phyloP scores from a whole-genome alignment of 2,113 vertebrate genomes.

The Sylvia atricapilla region DNA sequence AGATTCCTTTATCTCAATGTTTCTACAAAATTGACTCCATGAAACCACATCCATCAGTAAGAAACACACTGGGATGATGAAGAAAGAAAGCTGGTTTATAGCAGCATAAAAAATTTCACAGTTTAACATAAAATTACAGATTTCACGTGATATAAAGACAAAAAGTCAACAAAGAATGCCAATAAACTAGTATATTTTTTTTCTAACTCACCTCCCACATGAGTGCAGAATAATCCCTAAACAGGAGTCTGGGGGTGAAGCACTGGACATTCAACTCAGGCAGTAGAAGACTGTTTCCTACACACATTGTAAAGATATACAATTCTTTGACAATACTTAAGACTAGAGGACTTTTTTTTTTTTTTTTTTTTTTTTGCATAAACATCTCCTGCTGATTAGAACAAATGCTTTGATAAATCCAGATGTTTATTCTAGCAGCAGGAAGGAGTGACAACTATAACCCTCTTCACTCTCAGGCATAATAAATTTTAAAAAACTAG shows the following conservation, averaged over 20 bases:
- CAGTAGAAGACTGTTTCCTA: not conserved
- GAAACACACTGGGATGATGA: not conserved
- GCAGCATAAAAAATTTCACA: not conserved
- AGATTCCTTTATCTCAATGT: not conserved
- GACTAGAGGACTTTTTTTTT: not conserved
- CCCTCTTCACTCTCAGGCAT: not conserved
- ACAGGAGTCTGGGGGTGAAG: not conserved
- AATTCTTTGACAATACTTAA: not conserved
- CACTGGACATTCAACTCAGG: not conserved
- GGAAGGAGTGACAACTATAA: not conserved
- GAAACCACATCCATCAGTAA: not conserved
- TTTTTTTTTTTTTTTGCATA: not conserved
- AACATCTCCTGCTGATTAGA: slow-evolving; percentile 11
- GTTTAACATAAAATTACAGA: not conserved
- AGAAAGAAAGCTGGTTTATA: not conserved
- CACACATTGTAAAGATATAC: not conserved
- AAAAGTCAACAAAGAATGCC: not conserved
- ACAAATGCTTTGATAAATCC: slow-evolving; percentile 3
- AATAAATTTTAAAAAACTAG: not conserved
- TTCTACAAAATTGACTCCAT: not conserved
- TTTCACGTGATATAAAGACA: not conserved
- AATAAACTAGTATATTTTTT: not conserved
- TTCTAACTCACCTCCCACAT: not conserved
- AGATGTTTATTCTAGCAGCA: slow-evolving; percentile 24
- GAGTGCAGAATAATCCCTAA: not conserved